Evolutionary conservation across 2,797 vertebrate genomes (phyloP).

Genomic region (Sardinella longiceps): DNA sequence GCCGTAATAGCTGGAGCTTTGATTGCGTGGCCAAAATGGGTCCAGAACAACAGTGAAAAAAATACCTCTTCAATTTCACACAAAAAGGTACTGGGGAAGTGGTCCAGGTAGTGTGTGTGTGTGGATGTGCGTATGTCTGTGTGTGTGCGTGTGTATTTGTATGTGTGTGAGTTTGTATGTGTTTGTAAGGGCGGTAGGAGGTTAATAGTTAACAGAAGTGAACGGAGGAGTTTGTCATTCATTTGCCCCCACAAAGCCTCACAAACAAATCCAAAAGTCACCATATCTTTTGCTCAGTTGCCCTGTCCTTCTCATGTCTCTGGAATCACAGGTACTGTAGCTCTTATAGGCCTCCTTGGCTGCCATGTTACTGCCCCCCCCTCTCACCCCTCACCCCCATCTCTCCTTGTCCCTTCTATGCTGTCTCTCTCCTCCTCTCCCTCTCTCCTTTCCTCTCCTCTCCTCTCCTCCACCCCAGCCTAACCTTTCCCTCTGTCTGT

Average conservation of each 20-base stretch:
- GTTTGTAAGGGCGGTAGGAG: conserved; percentile 12
- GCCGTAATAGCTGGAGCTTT: neutral
- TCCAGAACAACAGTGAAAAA: neutral
- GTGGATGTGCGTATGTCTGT: neutral
- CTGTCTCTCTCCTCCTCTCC: neutral
- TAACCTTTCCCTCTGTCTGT: conserved; percentile 80
- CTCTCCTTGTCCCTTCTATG: neutral
- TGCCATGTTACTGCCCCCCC: neutral
- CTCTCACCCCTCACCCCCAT: neutral
- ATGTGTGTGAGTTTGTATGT: neutral
- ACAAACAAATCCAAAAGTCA: neutral
- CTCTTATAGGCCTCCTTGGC: neutral
- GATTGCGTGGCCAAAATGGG: conserved; percentile 5
- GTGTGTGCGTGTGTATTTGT: neutral
- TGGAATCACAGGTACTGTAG: neutral
- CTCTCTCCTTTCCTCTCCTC: conserved; percentile 49
- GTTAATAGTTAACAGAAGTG: conserved; percentile 64
- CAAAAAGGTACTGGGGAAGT: neutral
- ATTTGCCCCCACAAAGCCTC: conserved; percentile 66
- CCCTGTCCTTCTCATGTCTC: neutral
- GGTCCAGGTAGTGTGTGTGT: neutral
- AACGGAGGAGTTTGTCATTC: conserved; percentile 69
- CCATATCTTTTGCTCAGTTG: neutral
- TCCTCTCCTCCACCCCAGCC: conserved; percentile 54
- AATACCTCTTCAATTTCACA: neutral